phyloP scores from a whole-genome alignment of 2,888 invertebrate genomes.

The Cotesia congregata region DNA sequence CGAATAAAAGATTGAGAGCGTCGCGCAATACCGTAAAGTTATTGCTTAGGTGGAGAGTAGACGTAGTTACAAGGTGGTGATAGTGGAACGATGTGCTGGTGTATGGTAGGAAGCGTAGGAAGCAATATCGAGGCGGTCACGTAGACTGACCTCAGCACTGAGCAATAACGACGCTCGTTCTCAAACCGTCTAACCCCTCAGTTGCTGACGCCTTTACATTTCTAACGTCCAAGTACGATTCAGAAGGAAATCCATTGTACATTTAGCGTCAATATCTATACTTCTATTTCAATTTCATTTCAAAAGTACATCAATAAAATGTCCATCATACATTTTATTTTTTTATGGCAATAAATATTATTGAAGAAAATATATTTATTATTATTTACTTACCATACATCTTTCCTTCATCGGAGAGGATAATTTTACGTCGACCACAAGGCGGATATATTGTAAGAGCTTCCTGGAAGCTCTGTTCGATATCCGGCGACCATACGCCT shows the following conservation, averaged over 20 bases:
- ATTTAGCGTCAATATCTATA: conserved; percentile 17
- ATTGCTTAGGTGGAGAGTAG: conserved; percentile 64
- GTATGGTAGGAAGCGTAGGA: conserved; percentile 38
- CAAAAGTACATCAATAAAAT: neutral
- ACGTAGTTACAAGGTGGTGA: conserved; percentile 58
- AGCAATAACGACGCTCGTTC: conserved; percentile 64
- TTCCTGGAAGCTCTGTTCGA: conserved; percentile 99
- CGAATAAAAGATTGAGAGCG: conserved; percentile 40
- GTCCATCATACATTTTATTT: neutral
- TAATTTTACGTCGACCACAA: conserved; percentile 99
- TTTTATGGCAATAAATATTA: neutral
- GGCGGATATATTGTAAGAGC: conserved; percentile 99
- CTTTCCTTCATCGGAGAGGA: conserved; percentile 99
- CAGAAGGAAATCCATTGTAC: conserved; percentile 13
- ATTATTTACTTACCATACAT: conserved; percentile 96
- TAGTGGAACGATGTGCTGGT: conserved; percentile 56
- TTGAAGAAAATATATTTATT: neutral
- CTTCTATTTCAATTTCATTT: conserved; percentile 17
- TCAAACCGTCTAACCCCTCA: conserved; percentile 20
- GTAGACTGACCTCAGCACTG: conserved; percentile 69
- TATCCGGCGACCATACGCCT: conserved; percentile 99
- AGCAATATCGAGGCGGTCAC: conserved; percentile 68
- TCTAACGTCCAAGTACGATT: conserved; percentile 8
- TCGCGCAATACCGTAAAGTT: conserved; percentile 52
- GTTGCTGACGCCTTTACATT: conserved; percentile 32